Conservation (phyloP, 37 sponge, comb jelly and placozoan species). For the Haliclona indistincta region DNA sequence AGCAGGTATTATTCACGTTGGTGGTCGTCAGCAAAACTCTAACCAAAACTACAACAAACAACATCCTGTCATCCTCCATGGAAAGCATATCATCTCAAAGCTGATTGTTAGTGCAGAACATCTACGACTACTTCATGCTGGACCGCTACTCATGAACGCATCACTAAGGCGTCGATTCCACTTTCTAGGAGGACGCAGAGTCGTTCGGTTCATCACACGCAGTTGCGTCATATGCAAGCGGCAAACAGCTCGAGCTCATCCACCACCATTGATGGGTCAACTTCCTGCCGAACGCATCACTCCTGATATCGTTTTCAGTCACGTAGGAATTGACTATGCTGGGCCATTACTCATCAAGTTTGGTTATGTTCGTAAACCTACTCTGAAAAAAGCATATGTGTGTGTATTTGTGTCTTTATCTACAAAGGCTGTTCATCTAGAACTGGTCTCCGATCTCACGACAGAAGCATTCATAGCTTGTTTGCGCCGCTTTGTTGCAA, state of each 20-base stretch:
- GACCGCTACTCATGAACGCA: conserved; percentile 9
- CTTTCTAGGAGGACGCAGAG: conserved; percentile 25
- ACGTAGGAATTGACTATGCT: conserved; percentile 60
- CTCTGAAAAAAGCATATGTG: conserved; percentile 17
- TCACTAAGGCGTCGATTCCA: conserved; percentile 15
- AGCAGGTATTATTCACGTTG: conserved; percentile 23
- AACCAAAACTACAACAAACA: conserved; percentile 1
- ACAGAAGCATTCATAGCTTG: conserved; percentile 36
- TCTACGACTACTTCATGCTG: conserved; percentile 33
- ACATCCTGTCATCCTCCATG: conserved; percentile 37
- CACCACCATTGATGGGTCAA: conserved; percentile 41
- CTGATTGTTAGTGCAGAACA: conserved; percentile 34
- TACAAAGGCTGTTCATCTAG: conserved; percentile 51
- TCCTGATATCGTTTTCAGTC: conserved; percentile 15
- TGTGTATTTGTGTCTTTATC: conserved; percentile 47
- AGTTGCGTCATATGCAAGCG: conserved; percentile 42
- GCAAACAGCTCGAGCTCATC: conserved; percentile 9
- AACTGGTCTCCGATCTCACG: conserved; percentile 40
- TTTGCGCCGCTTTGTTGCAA: conserved; percentile 30
- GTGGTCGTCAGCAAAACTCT: conserved; percentile 35
- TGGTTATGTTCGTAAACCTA: conserved; percentile 14
- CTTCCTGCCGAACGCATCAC: conserved; percentile 30
- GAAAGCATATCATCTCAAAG: conserved; percentile 22
- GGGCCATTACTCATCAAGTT: conserved; percentile 43
- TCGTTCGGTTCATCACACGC: conserved; percentile 28